These are phyloP conservation scores for Pseudonaja textilis DNA, from an alignment of 2,113 vertebrate genomes.

Conservation along the genomic window DNA sequence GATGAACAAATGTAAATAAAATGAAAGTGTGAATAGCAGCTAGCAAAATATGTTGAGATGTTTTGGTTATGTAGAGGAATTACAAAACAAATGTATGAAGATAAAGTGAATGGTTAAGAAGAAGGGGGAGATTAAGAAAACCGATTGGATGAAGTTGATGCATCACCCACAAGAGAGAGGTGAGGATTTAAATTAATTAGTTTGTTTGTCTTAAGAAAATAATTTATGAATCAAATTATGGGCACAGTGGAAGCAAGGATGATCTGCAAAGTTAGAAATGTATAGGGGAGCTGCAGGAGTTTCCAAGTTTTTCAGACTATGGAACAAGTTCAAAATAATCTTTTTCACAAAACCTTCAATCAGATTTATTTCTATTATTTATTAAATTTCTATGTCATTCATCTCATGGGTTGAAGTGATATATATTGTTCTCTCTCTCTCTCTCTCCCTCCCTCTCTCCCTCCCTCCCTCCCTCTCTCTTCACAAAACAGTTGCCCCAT, in stretches of 20 bases:
- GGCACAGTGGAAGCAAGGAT: not conserved
- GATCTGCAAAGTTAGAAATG: not conserved
- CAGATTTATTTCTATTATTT: not conserved
- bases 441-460: no score
- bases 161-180: not conserved
- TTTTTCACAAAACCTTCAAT: not conserved
- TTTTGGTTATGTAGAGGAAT: no score
- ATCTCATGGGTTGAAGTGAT: no score
- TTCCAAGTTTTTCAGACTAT: not conserved
- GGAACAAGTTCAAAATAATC: not conserved
- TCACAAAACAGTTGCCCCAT: not conserved
- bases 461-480: no score
- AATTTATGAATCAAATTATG: not conserved
- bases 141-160: no score
- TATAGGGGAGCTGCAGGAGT: not conserved
- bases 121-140: no score
- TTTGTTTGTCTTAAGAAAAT: not conserved
- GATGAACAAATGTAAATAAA: no score
- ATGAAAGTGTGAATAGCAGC: no score
- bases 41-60: no score
- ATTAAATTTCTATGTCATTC: not conserved
- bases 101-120: no score
- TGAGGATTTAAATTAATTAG: not conserved
- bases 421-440: no score
- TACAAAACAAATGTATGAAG: no score